Evolutionary conservation across 1,140 invertebrate species (phyloP).

Genomic region (Platyura marginata): DNA sequence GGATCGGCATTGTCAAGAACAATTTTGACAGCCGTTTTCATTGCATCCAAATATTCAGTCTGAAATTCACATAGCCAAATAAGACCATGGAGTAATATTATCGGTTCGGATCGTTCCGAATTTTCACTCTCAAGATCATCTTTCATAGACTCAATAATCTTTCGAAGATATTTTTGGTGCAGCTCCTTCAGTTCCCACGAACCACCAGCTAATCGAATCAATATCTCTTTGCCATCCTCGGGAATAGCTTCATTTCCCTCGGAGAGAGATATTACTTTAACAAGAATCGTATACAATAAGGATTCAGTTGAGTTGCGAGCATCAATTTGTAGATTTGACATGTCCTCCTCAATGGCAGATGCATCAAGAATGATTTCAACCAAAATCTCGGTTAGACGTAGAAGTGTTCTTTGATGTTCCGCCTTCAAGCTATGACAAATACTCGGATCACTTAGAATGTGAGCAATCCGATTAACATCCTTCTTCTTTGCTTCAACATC

Average conservation of each 20-base stretch:
- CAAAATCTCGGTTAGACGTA: conserved; percentile 11
- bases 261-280: conserved; percentile 11
- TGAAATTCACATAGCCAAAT: conserved; percentile 14
- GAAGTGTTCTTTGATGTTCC: conserved; percentile 11
- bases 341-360: conserved; percentile 2
- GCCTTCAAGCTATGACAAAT: conserved; percentile 21
- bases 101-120: conserved; percentile 15
- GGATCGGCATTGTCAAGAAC: conserved; percentile 16
- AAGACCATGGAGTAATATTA: conserved; percentile 16
- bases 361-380: not conserved
- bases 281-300: conserved; percentile 14
- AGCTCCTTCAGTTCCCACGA: not conserved
- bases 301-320: conserved; percentile 7
- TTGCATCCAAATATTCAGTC: conserved; percentile 8
- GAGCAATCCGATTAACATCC: conserved; percentile 15
- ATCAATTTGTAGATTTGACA: conserved; percentile 8
- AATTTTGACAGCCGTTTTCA: conserved; percentile 12
- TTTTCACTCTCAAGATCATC: conserved; percentile 13
- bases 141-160: conserved; percentile 12
- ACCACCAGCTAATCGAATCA: conserved; percentile 6
- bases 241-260: conserved; percentile 11
- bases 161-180: conserved; percentile 12
- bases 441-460: conserved; percentile 14
- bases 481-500: conserved; percentile 35
- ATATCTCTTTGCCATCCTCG: conserved; percentile 7